Evolutionary conservation across 2,888 invertebrate species (phyloP).

Genomic region (Polydrusus pterygomalis): DNA sequence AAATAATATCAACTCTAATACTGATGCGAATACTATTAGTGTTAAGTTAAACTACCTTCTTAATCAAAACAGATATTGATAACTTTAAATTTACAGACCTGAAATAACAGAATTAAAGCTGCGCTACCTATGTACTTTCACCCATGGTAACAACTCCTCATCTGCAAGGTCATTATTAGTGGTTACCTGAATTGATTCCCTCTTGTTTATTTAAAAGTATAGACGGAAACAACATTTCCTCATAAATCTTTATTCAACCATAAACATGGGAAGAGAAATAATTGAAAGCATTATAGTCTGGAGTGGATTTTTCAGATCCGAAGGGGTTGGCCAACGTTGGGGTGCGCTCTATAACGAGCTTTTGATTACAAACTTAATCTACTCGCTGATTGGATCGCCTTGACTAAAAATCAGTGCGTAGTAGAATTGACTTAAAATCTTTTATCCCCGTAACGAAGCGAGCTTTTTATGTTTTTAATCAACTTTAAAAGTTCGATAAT

Average conservation of each 20-base stretch:
- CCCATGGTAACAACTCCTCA: no score
- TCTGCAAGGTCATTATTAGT: no score
- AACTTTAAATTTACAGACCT: no score
- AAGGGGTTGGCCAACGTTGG: constrained; percentile 33
- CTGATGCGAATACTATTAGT: no score
- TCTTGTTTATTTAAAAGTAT: no score
- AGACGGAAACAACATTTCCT: no score
- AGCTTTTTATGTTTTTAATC: constrained; percentile 52
- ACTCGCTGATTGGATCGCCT: constrained; percentile 49
- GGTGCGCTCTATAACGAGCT: constrained; percentile 49
- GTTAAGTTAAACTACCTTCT: no score
- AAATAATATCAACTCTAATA: no score
- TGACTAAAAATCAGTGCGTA: constrained; percentile 50
- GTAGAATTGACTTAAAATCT: constrained; percentile 47
- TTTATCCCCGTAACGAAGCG: constrained; percentile 40
- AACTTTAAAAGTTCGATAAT: constrained; percentile 52
- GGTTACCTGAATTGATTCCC: no score
- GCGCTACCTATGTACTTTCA: no score
- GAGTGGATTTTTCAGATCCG: constrained; percentile 41
- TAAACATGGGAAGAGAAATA: constrained; percentile 34
- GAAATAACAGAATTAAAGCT: no score
- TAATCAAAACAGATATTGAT: no score
- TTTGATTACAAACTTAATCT: constrained; percentile 51
- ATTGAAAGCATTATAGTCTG: constrained; percentile 49
- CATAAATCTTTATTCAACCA: constrained; percentile 7